phyloP scores from a whole-genome alignment of 2,113 vertebrate species.

The Kobus ellipsiprymnus region DNA sequence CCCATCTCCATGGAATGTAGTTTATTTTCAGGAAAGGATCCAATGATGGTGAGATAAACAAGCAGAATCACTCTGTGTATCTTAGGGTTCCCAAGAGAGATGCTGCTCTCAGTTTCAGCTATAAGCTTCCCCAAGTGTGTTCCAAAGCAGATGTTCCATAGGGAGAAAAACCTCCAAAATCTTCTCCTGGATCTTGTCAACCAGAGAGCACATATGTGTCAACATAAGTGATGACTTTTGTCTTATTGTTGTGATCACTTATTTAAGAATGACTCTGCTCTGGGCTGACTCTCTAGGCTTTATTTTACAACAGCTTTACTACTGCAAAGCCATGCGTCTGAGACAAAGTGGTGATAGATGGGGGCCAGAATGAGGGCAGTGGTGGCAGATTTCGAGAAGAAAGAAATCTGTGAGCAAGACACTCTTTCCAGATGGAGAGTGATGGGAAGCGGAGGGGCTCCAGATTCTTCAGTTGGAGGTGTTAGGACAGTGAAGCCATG shows the following conservation, averaged over 20 bases:
- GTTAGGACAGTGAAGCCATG: neutral
- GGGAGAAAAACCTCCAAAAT: neutral
- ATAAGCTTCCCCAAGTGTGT: neutral
- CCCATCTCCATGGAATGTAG: neutral
- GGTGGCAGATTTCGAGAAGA: neutral
- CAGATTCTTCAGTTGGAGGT: neutral
- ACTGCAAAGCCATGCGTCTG: neutral
- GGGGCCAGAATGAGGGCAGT: neutral
- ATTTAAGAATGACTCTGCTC: neutral
- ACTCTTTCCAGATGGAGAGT: neutral
- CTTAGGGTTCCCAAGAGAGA: conserved; percentile 3
- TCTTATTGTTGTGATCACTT: neutral
- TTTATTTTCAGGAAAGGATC: conserved; percentile 43
- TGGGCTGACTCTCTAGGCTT: neutral
- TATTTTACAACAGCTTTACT: neutral
- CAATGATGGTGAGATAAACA: conserved; percentile 18
- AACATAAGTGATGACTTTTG: neutral
- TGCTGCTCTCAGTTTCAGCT: neutral
- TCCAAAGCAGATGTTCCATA: neutral
- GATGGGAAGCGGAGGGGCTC: neutral
- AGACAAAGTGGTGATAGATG: neutral
- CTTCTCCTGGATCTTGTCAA: neutral
- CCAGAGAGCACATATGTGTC: neutral
- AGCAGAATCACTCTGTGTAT: neutral
- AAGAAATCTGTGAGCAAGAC: neutral